Percentiles rank a stretch among this genome's conserved stretches.
These are phyloP conservation scores for Chitala chitala DNA, from an alignment of 2,113 vertebrate genomes.

Conservation along the genomic window DNA sequence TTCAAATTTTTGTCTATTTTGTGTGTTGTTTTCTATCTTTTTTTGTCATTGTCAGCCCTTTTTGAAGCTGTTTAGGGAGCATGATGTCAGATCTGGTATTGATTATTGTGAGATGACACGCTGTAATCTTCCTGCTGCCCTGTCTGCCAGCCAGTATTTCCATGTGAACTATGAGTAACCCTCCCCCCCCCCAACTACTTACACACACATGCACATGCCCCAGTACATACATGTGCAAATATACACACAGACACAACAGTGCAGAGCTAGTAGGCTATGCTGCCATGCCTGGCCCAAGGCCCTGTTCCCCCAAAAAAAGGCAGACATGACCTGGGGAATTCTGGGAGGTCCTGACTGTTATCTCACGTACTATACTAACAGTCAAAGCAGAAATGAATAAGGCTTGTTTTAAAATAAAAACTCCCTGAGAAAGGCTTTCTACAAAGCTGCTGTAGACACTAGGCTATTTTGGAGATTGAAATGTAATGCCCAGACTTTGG, in stretches of 20 bases:
- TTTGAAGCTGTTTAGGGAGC: not conserved
- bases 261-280: not conserved
- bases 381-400: not conserved
- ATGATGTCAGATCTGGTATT: not conserved
- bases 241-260: not conserved
- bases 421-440: not conserved
- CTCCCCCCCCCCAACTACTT: not conserved
- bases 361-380: not conserved
- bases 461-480: not conserved
- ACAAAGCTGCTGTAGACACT: not conserved
- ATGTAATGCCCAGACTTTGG: not conserved
- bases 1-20: not conserved
- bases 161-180: not conserved
- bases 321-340: not conserved
- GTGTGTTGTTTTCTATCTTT: conserved; percentile 23
- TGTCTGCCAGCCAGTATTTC: not conserved
- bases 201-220: not conserved
- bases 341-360: not conserved
- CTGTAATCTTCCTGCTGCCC: not conserved
- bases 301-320: not conserved
- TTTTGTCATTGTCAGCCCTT: too few relatives aligned
- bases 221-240: not conserved
- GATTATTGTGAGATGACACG: not conserved
- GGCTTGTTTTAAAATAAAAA: conserved; percentile 9
- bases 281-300: not conserved